Base-by-base conservation (phyloP, 2,888 invertebrate species). In the Lathronympha strigana region DNA sequence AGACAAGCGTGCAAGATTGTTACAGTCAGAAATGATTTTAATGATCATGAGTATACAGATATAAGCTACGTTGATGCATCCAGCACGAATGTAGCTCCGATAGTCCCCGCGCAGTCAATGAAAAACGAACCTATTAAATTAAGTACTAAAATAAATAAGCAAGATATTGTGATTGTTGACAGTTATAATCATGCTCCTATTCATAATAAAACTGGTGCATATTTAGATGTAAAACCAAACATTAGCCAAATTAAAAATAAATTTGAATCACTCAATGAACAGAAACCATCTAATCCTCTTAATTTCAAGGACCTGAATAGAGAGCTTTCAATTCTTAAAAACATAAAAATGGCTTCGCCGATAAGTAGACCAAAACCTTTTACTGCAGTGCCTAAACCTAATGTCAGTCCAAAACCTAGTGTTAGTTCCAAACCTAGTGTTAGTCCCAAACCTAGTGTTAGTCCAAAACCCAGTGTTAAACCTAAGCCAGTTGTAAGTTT, bases 401-500 rank as follows among this genome's bases (percentile, higher is more conserved):
- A 17, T 11, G n/a, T 38, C n/a, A 38, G 23, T 8, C 31, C 63
- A 2, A 63, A 57, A 40, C 49, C 31, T 11, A 15, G 11, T 25
- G 25, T 60, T 8, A 60, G 9, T 19, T 13, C 19, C 1, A 31
- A 36, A 19, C 21, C 23, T 28, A 23, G 15, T 23, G 23, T 40
- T 4, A 40, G 40, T 55, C 6, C 13, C 2, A 43, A 55, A 31
- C 28, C 43, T 4, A 19, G 43, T n/a, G 19, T 43, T n/a, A 43
- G 19, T 4, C 21, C 53, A 0, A 53, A 58, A 38, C 58, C 51
- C n/a, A 50, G 9, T n/a, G 19, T 67, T 63, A 81, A 82, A 74
- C 77, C 83, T 75, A 80, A 79, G 70, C 73, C 94, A 13, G 93
- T n/a, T n/a, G n/a, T n/a, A n/a, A n/a, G n/a, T n/a, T n/a, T n/a